Percentiles rank a stretch among this genome's conserved stretches.
Conservation (phyloP, 1,140 invertebrate species). For the Wasmannia auropunctata region DNA sequence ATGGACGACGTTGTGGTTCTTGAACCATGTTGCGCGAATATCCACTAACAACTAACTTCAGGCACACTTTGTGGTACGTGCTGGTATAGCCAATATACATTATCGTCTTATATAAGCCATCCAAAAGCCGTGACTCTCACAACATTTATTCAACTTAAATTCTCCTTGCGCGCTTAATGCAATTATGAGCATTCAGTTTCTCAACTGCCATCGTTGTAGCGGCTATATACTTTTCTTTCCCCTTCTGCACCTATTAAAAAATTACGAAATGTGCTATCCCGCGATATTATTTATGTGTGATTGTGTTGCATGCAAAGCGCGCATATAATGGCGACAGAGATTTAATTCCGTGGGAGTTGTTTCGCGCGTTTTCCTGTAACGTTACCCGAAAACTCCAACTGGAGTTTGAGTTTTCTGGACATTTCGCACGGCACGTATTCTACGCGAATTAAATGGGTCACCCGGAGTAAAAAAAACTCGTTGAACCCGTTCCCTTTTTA, state of each 20-base stretch:
- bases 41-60: constrained; percentile 40
- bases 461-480: constrained; percentile 65
- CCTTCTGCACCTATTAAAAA: not conserved
- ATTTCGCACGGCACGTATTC: constrained; percentile 55
- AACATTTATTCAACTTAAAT: constrained; percentile 23
- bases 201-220: not conserved
- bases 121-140: constrained; percentile 8
- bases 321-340: constrained; percentile 41
- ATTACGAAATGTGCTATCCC: not conserved
- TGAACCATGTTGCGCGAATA: constrained; percentile 43
- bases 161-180: not conserved
- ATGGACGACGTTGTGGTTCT: constrained; percentile 20
- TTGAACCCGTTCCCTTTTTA: constrained; percentile 59
- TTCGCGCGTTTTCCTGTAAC: constrained; percentile 51
- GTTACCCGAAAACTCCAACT: constrained; percentile 41
- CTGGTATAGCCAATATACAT: constrained; percentile 17
- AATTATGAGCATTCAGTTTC: not conserved
- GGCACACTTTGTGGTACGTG: constrained; percentile 18
- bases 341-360: constrained; percentile 54
- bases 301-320: constrained; percentile 4
- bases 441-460: constrained; percentile 71
- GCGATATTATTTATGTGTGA: not conserved
- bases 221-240: not conserved
- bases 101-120: constrained; percentile 35
- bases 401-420: constrained; percentile 57